Percentiles rank a stretch among this genome's conserved stretches.
phyloP scores from a whole-genome alignment of 2,888 invertebrate species.

The Acanthosoma haemorrhoidale region DNA sequence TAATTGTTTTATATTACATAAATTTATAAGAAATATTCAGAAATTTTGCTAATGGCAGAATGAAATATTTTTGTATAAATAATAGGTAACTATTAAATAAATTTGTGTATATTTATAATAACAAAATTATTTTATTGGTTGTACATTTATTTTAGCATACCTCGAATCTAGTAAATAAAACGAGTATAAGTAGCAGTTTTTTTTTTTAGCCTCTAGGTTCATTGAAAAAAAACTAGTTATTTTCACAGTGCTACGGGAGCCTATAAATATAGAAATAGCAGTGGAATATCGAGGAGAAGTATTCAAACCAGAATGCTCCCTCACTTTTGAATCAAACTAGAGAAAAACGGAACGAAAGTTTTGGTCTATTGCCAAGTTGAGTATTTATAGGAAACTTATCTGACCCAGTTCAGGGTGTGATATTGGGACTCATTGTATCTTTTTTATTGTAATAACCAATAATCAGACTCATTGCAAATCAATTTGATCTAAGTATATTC shows the following conservation, averaged over 20 bases:
- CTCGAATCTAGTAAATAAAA: no score
- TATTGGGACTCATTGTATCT: neutral
- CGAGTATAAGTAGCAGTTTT: no score
- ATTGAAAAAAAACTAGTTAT: neutral
- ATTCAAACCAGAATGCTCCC: neutral
- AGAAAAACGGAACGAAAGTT: neutral
- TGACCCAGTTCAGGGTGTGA: constrained; percentile 16
- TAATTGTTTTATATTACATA: no score
- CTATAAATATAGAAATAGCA: neutral
- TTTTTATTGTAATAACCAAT: neutral
- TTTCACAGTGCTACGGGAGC: neutral
- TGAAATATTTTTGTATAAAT: no score
- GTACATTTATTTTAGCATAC: no score
- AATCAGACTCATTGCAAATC: neutral
- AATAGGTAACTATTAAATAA: no score
- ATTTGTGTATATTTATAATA: no score
- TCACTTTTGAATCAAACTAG: neutral
- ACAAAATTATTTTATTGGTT: no score
- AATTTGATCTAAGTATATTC: constrained; percentile 2
- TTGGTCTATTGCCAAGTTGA: constrained; percentile 18
- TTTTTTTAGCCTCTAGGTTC: no score
- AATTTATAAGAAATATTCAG: no score
- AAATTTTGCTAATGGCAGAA: no score
- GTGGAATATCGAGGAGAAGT: neutral
- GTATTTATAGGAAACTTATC: constrained; percentile 17